Base-by-base conservation (phyloP, 2,888 invertebrate species). In the Xanthorhoe designata region DNA sequence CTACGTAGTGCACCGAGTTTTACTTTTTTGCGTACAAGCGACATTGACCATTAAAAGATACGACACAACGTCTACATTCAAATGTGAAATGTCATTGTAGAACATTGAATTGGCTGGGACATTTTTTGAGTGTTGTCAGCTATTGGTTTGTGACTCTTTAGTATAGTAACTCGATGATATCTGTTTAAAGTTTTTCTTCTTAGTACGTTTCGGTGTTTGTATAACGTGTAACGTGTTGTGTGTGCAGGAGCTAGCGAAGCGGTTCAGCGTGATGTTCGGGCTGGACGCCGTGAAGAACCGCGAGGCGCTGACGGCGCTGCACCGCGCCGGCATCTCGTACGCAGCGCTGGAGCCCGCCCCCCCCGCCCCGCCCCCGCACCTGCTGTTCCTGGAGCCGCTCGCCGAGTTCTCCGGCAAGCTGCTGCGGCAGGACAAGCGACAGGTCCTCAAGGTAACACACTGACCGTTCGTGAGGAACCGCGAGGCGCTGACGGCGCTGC, bases 341-440 rank as follows among this genome's bases (percentile, higher is more conserved):
- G 97, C 98, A 1, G 84, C 85, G 73, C 77, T 82, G 24, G 77
- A 83, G 61, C 74, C 66, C 65, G 69, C 73, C 71, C 62, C 73
- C 54, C 95, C 96, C 17, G 95, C 96, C 13, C 97, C 98, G 49
- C 98, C 98, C 19, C 97, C 96, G 0, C 96, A 98, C 90, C 90
- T 99, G 69, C 95, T 97, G 1, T 99, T 99, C 94, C 95, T 99
- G 38, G 99, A 99, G 94, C 97, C 99, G 76, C 94, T 99, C 10
- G 96, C 97, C 7, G 99, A 99, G 94, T 99, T 99, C 89, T 98
- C 98, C 61, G 97, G 97, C 90, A 99, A 99, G 91, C 94, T 99
- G 73, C 94, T 99, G 81, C 98, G 98, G 77, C 99, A 99, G 87
- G 99, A 99, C 93, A 99, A 99, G 92, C 96, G 97, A 68, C 96